phyloP scores from a whole-genome alignment of 2,888 invertebrate species.

The Tiliacea aurago region DNA sequence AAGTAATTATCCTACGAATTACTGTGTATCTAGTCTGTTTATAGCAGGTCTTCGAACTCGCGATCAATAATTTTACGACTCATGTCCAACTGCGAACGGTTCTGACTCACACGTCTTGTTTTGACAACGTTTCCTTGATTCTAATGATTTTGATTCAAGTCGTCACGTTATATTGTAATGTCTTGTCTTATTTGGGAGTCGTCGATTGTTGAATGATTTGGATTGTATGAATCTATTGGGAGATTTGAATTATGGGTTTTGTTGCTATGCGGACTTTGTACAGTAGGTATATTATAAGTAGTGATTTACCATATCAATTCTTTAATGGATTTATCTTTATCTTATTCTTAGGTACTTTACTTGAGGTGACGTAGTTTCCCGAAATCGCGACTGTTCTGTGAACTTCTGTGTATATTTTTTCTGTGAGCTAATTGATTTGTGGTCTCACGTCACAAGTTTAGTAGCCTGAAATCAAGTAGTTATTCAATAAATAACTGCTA shows the following conservation, averaged over 20 bases:
- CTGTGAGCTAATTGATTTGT: neutral
- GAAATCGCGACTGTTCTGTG: neutral
- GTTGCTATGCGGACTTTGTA: constrained; percentile 14
- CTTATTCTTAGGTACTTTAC: neutral
- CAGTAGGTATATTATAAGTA: neutral
- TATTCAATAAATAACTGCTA: neutral
- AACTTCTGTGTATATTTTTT: neutral
- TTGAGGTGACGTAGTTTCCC: neutral
- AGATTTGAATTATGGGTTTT: constrained; percentile 1
- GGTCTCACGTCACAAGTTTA: no score
- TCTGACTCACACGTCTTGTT: constrained; percentile 63
- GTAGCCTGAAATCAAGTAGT: neutral
- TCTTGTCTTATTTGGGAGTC: constrained; percentile 44
- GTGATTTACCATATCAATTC: constrained; percentile 1
- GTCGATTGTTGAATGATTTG: constrained; percentile 23
- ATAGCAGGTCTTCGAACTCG: constrained; percentile 63
- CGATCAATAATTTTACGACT: constrained; percentile 60
- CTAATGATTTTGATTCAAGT: constrained; percentile 42
- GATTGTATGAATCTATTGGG: neutral
- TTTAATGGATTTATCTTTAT: constrained; percentile 1
- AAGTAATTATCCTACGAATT: constrained; percentile 61
- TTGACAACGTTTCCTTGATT: constrained; percentile 56
- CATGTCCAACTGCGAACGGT: constrained; percentile 53
- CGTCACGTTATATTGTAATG: constrained; percentile 36
- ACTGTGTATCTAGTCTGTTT: constrained; percentile 46